Conservation (phyloP, 2,113 vertebrate genomes). For the Leucosticte australis region DNA sequence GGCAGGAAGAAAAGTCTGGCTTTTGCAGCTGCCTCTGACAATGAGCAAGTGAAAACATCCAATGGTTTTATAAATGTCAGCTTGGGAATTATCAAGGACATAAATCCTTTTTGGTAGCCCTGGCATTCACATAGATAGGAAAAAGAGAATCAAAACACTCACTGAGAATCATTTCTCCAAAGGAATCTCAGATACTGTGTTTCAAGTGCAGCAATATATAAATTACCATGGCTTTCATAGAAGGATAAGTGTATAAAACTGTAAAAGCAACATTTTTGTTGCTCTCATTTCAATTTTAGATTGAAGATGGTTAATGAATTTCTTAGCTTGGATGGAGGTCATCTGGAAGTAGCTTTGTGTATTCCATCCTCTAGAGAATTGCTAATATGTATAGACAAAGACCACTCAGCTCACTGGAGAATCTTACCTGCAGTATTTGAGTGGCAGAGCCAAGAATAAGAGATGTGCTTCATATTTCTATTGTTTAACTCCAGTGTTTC, state of each 20-base stretch:
- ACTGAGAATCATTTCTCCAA: background rate
- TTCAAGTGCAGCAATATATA: background rate
- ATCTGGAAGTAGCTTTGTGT: background rate
- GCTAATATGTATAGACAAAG: background rate
- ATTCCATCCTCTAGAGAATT: background rate
- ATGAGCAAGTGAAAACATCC: background rate
- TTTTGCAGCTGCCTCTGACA: background rate
- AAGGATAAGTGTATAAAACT: background rate
- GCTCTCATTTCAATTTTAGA: slow-evolving; percentile 9
- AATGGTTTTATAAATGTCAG: background rate
- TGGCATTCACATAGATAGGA: background rate
- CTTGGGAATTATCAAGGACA: background rate
- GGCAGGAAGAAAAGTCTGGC: background rate
- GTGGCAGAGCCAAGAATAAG: background rate
- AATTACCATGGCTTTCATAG: background rate
- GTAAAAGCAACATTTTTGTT: background rate
- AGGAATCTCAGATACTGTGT: background rate
- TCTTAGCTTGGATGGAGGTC: background rate
- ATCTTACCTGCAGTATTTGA: background rate
- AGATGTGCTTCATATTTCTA: background rate
- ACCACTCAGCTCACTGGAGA: background rate
- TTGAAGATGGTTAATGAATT: slow-evolving; percentile 15
- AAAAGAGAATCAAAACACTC: slow-evolving; percentile 8
- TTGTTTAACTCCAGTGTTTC: background rate
- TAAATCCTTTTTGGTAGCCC: background rate